These are phyloP conservation scores for Nomada ferruginata DNA, from an alignment of 2,888 invertebrate genomes.

Conservation along the genomic window DNA sequence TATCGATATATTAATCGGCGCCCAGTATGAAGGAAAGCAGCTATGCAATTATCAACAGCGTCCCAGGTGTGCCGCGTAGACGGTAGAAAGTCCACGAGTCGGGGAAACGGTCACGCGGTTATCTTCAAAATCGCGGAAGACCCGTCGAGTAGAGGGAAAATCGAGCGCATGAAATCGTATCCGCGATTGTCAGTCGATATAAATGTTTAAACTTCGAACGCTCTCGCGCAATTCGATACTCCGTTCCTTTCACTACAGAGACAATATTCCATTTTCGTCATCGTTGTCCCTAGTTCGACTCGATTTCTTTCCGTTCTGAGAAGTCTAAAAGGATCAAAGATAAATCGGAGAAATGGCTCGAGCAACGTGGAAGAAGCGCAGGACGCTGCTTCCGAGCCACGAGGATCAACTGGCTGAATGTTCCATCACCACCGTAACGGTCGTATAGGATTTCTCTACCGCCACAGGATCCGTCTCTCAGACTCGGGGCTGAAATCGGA, in stretches of 20 bases:
- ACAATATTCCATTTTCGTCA: too few relatives aligned
- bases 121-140: slow-evolving; percentile 68
- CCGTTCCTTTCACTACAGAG: not conserved
- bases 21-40: too few relatives aligned
- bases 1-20: not conserved
- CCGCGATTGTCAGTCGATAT: slow-evolving; percentile 1
- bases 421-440: slow-evolving; percentile 49
- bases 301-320: not conserved
- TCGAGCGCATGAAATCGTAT: slow-evolving; percentile 25
- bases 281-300: not conserved
- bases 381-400: slow-evolving; percentile 60
- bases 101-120: slow-evolving; percentile 62
- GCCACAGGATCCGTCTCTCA: slow-evolving; percentile 59
- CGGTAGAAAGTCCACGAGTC: not conserved
- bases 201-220: not conserved
- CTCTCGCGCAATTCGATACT: not conserved
- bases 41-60: not conserved
- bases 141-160: slow-evolving; percentile 63
- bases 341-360: slow-evolving; percentile 30
- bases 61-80: slow-evolving; percentile 7
- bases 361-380: slow-evolving; percentile 12
- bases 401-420: slow-evolving; percentile 35
- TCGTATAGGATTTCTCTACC: slow-evolving; percentile 63
- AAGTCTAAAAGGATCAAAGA: slow-evolving; percentile 15
- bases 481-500: slow-evolving; percentile 63